phyloP scores from a whole-genome alignment of 2,113 vertebrate genomes.

The Aphyosemion australe region DNA sequence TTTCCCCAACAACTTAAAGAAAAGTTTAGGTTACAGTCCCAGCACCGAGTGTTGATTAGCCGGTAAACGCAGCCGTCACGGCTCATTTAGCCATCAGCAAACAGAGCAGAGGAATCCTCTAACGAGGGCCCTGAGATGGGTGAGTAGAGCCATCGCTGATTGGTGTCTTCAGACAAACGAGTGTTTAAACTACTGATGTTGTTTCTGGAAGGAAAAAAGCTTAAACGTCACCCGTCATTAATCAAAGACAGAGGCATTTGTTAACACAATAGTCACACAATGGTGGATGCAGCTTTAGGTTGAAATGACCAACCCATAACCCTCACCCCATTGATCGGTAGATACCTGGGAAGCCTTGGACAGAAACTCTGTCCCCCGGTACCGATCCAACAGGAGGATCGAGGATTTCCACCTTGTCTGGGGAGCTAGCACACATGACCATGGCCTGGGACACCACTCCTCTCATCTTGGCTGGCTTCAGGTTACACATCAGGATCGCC shows the following conservation, averaged over 20 bases:
- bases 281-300: neutral
- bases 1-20: slow-evolving; percentile 13
- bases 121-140: slow-evolving; percentile 27
- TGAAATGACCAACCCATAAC: neutral
- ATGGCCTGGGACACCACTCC: slow-evolving; percentile 91
- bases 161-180: slow-evolving; percentile 24
- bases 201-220: slow-evolving; percentile 34
- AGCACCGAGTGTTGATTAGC: slow-evolving; percentile 34
- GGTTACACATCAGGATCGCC: slow-evolving; percentile 91
- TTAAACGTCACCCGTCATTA: slow-evolving; percentile 31
- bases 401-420: slow-evolving; percentile 91
- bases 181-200: slow-evolving; percentile 18
- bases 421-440: slow-evolving; percentile 93
- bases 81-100: slow-evolving; percentile 57
- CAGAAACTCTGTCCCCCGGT: slow-evolving; percentile 89
- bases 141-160: slow-evolving; percentile 11
- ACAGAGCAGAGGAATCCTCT: slow-evolving; percentile 14
- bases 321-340: neutral
- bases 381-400: slow-evolving; percentile 84
- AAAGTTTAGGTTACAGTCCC: slow-evolving; percentile 10
- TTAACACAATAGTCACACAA: neutral
- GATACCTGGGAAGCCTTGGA: slow-evolving; percentile 88
- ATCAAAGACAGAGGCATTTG: slow-evolving; percentile 10
- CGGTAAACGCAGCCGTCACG: slow-evolving; percentile 46
- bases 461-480: slow-evolving; percentile 91